Conservation (phyloP, 2,888 invertebrate species). For the Drosophila borborema region DNA sequence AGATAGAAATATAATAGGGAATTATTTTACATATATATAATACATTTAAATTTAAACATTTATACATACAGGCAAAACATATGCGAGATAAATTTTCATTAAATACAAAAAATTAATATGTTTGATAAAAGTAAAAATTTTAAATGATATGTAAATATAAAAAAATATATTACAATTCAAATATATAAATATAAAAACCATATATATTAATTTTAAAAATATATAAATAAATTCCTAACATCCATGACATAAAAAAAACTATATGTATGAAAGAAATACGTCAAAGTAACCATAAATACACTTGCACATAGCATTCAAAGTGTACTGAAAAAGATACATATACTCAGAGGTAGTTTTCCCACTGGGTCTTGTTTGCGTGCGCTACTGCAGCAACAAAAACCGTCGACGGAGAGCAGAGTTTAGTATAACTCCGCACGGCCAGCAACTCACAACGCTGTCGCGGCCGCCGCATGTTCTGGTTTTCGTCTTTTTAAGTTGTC, state of each 20-base stretch:
- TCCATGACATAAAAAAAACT: neutral
- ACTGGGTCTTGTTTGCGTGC: conserved; percentile 59
- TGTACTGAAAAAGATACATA: conserved; percentile 1
- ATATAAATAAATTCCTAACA: neutral
- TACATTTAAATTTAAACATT: neutral
- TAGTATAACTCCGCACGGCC: conserved; percentile 77
- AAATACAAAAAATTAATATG: neutral
- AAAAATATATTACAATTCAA: neutral
- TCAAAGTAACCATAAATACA: too few species aligned
- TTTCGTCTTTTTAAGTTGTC: conserved; percentile 66
- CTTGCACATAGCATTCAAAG: neutral
- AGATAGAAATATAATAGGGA: neutral
- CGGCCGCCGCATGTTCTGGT: conserved; percentile 61
- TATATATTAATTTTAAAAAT: neutral
- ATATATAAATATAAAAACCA: neutral
- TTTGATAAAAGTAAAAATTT: neutral
- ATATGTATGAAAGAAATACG: neutral
- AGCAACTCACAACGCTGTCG: conserved; percentile 62
- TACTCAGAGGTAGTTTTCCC: conserved; percentile 31
- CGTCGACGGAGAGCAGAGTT: conserved; percentile 66
- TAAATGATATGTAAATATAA: neutral
- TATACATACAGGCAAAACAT: neutral
- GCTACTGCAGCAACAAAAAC: conserved; percentile 61
- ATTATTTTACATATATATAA: neutral
- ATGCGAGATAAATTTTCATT: neutral